A percentile compares a stretch with the other conserved stretches of the same genome.
These are phyloP conservation scores for Tachyglossus aculeatus DNA, from an alignment of 2,797 vertebrate species.

Conservation along the genomic window DNA sequence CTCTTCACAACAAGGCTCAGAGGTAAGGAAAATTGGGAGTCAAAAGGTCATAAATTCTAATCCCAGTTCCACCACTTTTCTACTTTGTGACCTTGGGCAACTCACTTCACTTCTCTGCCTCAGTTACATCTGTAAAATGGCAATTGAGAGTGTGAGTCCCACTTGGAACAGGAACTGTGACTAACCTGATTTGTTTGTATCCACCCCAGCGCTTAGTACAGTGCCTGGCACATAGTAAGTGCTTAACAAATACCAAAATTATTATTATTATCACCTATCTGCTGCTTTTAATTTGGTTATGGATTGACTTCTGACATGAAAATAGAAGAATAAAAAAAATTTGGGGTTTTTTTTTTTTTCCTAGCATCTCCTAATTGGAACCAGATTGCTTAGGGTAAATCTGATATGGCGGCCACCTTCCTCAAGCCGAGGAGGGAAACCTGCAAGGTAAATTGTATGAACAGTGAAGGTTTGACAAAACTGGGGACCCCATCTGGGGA, in stretches of 20 bases:
- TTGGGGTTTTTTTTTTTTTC: too few relatives aligned
- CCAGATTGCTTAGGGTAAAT: slow-evolving; percentile 34
- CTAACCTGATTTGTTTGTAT: too few relatives aligned
- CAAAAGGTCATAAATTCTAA: too few relatives aligned
- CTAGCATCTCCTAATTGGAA: slow-evolving; percentile 58
- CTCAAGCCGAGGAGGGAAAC: slow-evolving; percentile 37
- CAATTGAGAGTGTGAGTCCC: too few relatives aligned
- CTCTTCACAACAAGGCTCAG: not conserved
- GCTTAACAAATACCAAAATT: too few relatives aligned
- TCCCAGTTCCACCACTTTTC: too few relatives aligned
- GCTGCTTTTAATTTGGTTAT: slow-evolving; percentile 69
- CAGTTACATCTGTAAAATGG: too few relatives aligned
- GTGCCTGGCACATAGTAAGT: too few relatives aligned
- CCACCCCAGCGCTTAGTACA: too few relatives aligned
- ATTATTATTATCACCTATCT: slow-evolving; percentile 60
- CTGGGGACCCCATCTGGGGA: slow-evolving; percentile 61
- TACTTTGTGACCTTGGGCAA: too few relatives aligned
- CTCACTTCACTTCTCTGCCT: too few relatives aligned
- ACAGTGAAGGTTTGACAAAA: slow-evolving; percentile 61
- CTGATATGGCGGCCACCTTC: slow-evolving; percentile 33
- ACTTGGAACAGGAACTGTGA: too few relatives aligned
- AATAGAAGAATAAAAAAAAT: slow-evolving; percentile 48
- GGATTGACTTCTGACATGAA: slow-evolving; percentile 55
- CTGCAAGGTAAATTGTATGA: slow-evolving; percentile 48
- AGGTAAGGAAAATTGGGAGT: slow-evolving; percentile 35